phyloP scores from a whole-genome alignment of 2,888 invertebrate genomes.

The Mesopsocus fuscifrons region DNA sequence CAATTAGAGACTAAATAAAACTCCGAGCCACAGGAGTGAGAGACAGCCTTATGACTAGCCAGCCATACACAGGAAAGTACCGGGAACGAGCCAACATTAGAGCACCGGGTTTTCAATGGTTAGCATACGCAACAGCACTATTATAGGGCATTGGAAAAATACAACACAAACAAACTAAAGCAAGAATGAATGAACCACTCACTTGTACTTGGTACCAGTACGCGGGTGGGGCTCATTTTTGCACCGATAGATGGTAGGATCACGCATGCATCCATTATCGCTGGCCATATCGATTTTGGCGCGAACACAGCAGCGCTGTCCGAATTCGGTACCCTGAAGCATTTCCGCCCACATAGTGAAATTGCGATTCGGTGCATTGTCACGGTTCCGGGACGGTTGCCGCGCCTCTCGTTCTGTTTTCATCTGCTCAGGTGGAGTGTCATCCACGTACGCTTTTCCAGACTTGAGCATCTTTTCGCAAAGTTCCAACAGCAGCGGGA shows the following conservation, averaged over 20 bases:
- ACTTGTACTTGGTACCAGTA: conserved; percentile 92
- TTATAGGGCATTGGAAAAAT: too few relatives aligned
- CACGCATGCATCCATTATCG: conserved; percentile 88
- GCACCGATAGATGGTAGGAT: conserved; percentile 92
- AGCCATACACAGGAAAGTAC: not conserved
- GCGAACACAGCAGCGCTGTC: conserved; percentile 82
- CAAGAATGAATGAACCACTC: conserved; percentile 23
- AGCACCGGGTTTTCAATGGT: too few relatives aligned
- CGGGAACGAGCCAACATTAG: too few relatives aligned
- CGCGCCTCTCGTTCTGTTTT: conserved; percentile 84
- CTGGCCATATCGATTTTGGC: conserved; percentile 97
- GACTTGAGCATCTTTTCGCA: conserved; percentile 76
- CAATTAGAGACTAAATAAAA: not conserved
- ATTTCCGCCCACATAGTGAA: conserved; percentile 85
- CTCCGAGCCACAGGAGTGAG: conserved; percentile 9
- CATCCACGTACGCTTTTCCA: conserved; percentile 90
- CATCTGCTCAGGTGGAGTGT: conserved; percentile 89
- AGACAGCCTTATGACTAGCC: not conserved
- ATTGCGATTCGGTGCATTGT: conserved; percentile 71
- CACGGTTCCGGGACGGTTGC: conserved; percentile 64
- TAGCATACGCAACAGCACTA: too few relatives aligned
- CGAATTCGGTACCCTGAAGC: conserved; percentile 59
- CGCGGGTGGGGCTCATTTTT: conserved; percentile 88
- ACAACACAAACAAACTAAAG: too few relatives aligned
- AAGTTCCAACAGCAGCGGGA: conserved; percentile 72